Percentiles rank a stretch among this genome's conserved stretches.
Conservation (phyloP, 2,888 invertebrate genomes). For the Erebia palarica region DNA sequence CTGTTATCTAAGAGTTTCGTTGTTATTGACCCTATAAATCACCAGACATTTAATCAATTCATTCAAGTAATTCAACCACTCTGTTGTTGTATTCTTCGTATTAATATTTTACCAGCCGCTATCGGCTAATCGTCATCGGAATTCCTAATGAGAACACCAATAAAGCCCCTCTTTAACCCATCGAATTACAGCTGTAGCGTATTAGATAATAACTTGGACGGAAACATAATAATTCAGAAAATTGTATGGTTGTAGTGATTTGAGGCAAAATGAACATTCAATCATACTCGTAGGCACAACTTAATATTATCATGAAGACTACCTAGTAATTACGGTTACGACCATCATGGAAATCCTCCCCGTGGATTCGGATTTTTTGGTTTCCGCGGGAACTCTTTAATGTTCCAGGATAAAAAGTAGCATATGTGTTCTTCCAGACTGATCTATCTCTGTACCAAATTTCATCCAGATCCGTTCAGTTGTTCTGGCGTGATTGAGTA, state of each 20-base stretch:
- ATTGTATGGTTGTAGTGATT: neutral
- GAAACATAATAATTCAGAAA: neutral
- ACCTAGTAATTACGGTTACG: too few relatives aligned
- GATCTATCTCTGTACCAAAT: too few relatives aligned
- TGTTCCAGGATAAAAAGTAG: too few relatives aligned
- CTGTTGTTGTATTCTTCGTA: neutral
- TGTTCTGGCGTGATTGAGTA: too few relatives aligned
- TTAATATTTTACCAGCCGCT: neutral
- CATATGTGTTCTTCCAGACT: too few relatives aligned
- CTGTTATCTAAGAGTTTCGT: too few relatives aligned
- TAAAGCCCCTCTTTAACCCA: neutral
- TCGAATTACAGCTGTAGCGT: neutral
- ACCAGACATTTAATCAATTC: neutral
- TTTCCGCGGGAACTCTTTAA: too few relatives aligned
- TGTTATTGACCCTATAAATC: neutral
- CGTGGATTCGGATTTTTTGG: too few relatives aligned
- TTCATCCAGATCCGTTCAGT: too few relatives aligned
- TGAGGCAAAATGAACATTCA: neutral
- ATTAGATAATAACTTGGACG: neutral
- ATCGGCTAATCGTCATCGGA: neutral
- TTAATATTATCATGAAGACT: too few relatives aligned
- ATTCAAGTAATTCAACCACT: neutral
- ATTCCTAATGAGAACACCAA: constrained; percentile 14
- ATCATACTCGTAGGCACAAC: too few relatives aligned
- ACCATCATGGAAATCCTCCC: too few relatives aligned